phyloP scores from a whole-genome alignment of 2,888 invertebrate genomes.

The Tenthredo distinguenda region DNA sequence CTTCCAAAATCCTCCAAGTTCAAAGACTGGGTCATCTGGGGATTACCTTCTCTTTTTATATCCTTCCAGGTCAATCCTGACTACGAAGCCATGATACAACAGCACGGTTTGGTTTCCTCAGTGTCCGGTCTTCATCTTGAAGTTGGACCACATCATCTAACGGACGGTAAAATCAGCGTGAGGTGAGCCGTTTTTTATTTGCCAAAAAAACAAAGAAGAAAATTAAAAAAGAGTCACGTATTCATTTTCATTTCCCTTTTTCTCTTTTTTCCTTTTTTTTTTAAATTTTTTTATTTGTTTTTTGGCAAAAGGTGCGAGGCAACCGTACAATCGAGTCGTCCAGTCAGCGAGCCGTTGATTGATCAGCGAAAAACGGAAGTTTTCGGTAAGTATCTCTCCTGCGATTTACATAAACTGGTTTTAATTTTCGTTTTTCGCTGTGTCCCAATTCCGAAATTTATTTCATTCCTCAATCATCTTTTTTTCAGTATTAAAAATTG shows the following conservation, averaged over 20 bases:
- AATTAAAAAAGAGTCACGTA: too few relatives aligned
- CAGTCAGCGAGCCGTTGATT: slow-evolving; percentile 61
- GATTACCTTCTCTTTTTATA: background rate
- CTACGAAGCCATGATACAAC: slow-evolving; percentile 71
- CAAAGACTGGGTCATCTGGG: background rate
- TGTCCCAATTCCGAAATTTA: background rate
- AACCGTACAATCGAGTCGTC: slow-evolving; percentile 65
- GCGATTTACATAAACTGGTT: background rate
- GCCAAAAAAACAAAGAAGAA: background rate
- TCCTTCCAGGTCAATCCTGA: slow-evolving; percentile 72
- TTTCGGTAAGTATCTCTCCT: slow-evolving; percentile 67
- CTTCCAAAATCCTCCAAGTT: background rate
- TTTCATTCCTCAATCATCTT: background rate
- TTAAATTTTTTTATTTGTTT: slow-evolving; percentile 39
- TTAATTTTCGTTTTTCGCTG: background rate
- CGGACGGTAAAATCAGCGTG: slow-evolving; percentile 72
- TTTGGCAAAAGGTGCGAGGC: slow-evolving; percentile 70
- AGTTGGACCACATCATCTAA: slow-evolving; percentile 74
- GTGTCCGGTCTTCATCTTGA: slow-evolving; percentile 76
- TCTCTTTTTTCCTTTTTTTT: background rate
- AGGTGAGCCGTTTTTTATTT: slow-evolving; percentile 65
- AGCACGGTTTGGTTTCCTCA: slow-evolving; percentile 76
- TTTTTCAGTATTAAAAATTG: background rate
- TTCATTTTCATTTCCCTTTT: background rate
- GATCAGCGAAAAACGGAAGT: slow-evolving; percentile 69